A percentile compares a stretch with the other conserved stretches of the same genome.
phyloP scores from a whole-genome alignment of 2,888 invertebrate species.

The Meganola albula region DNA sequence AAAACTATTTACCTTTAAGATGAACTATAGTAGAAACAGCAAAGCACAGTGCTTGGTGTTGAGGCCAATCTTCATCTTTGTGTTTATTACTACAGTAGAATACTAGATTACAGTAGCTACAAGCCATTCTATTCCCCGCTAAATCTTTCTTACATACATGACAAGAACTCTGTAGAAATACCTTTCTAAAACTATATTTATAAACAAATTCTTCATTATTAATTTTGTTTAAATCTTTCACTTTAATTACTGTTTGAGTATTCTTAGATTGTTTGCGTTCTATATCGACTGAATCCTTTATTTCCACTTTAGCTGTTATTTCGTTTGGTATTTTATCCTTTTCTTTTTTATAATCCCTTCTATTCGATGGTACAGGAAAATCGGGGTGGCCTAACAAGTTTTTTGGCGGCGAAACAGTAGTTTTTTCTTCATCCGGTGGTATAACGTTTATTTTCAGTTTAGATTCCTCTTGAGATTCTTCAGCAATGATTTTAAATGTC shows the following conservation, averaged over 20 bases:
- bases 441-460: constrained; percentile 57
- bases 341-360: constrained; percentile 69
- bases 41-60: constrained; percentile 79
- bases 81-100: constrained; percentile 81
- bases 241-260: constrained; percentile 50
- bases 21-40: constrained; percentile 77
- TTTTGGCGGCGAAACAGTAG: constrained; percentile 67
- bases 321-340: constrained; percentile 65
- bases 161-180: constrained; percentile 79
- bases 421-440: constrained; percentile 45
- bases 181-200: constrained; percentile 81
- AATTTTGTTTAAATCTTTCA: constrained; percentile 35
- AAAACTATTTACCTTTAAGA: constrained; percentile 72
- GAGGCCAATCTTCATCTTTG: constrained; percentile 74
- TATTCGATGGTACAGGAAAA: constrained; percentile 76
- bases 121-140: constrained; percentile 44
- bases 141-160: constrained; percentile 66
- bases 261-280: constrained; percentile 48
- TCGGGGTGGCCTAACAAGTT: constrained; percentile 74
- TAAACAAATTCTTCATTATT: constrained; percentile 80
- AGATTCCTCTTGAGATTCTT: constrained; percentile 36
- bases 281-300: constrained; percentile 56
- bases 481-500: constrained; percentile 62
- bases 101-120: constrained; percentile 77
- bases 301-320: constrained; percentile 59